phyloP scores from a whole-genome alignment of 2,113 vertebrate species.

The Loxodonta africana region DNA sequence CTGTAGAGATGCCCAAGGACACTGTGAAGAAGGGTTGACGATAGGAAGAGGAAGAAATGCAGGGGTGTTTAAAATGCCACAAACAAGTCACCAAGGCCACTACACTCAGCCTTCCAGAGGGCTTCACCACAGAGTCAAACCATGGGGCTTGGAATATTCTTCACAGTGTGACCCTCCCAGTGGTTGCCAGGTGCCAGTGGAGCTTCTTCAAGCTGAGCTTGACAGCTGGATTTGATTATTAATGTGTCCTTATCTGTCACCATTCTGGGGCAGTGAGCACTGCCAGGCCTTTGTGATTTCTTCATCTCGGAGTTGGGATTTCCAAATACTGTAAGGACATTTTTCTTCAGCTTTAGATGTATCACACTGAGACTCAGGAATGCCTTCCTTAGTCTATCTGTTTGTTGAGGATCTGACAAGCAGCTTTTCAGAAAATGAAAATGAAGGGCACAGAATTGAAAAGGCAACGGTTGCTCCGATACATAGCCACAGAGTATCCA shows the following conservation, averaged over 20 bases:
- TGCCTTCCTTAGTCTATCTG: neutral
- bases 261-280: neutral
- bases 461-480: neutral
- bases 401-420: neutral
- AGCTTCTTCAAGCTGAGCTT: neutral
- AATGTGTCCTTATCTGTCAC: neutral
- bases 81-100: neutral
- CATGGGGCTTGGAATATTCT: neutral
- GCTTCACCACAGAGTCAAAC: neutral
- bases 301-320: neutral
- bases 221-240: neutral
- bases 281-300: neutral
- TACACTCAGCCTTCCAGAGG: no score
- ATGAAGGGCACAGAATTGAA: neutral
- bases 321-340: neutral
- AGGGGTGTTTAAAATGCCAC: neutral
- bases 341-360: neutral
- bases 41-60: neutral
- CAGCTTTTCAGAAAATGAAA: constrained; percentile 23
- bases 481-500: neutral
- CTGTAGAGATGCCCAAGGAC: neutral
- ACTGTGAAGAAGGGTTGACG: neutral
- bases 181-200: neutral
- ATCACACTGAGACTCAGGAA: fast-evolving
- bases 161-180: neutral